Evolutionary conservation across 1,140 invertebrate genomes (phyloP).

Genomic region (Armadillidium nasatum): DNA sequence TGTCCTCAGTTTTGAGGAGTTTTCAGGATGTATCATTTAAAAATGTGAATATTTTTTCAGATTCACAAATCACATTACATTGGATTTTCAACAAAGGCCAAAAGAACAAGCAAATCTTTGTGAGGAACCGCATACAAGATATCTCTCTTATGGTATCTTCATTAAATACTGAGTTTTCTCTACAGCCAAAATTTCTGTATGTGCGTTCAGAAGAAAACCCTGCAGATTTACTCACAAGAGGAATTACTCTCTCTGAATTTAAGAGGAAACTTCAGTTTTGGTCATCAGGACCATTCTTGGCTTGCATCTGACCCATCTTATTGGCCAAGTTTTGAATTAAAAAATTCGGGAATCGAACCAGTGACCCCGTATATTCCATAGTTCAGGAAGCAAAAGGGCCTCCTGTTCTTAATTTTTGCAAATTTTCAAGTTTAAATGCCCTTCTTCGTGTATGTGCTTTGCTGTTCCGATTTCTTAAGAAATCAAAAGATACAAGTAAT

Average conservation of each 20-base stretch:
- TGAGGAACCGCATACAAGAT: background rate
- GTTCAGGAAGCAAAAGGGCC: too few species aligned
- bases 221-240: background rate
- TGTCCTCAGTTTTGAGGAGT: background rate
- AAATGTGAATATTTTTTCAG: background rate
- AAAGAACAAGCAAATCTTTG: slow-evolving; percentile 16
- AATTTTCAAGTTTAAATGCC: slow-evolving; percentile 9
- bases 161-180: background rate
- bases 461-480: background rate
- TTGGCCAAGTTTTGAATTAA: background rate
- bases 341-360: background rate
- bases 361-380: background rate
- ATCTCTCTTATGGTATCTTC: background rate
- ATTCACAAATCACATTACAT: background rate
- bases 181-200: background rate
- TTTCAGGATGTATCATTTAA: background rate
- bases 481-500: background rate
- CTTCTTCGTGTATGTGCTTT: background rate
- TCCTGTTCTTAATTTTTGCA: background rate
- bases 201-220: background rate
- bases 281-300: background rate
- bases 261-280: background rate
- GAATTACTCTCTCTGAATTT: background rate
- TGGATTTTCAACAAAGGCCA: background rate
- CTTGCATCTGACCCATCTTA: background rate